Evolutionary conservation across 2,113 vertebrate species (phyloP).

Genomic region (Nesogale talazaci): DNA sequence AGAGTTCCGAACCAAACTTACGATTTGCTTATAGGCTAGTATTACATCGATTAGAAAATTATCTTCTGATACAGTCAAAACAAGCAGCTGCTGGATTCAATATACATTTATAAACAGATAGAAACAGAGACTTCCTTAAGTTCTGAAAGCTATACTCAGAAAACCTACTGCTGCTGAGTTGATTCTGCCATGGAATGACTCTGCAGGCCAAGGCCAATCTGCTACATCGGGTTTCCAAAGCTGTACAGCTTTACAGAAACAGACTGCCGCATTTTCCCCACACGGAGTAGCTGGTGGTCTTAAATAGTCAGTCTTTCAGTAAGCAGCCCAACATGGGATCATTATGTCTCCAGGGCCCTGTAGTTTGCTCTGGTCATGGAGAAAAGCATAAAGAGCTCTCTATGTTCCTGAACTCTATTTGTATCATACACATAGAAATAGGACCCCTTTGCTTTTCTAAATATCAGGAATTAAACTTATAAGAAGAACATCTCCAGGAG

Average conservation of each 20-base stretch:
- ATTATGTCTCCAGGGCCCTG: no score
- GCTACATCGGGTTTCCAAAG: no score
- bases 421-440: conserved; percentile 7
- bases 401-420: background rate
- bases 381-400: background rate
- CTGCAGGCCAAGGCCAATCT: no score
- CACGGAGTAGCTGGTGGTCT: no score
- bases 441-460: background rate
- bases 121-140: background rate
- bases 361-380: background rate
- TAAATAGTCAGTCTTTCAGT: no score
- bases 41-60: conserved; percentile 16
- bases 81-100: background rate
- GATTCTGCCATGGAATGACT: no score
- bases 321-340: no score
- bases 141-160: conserved; percentile 1
- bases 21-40: background rate
- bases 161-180: no score
- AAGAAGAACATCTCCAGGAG: background rate
- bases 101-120: background rate
- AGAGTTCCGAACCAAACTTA: conserved; percentile 45
- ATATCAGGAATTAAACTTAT: conserved; percentile 49
- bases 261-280: no score
- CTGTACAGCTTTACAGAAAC: no score
- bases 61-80: background rate